Evolutionary conservation across 1,140 invertebrate species (phyloP).

Genomic region (Paramacrobiotus metropolitanus): DNA sequence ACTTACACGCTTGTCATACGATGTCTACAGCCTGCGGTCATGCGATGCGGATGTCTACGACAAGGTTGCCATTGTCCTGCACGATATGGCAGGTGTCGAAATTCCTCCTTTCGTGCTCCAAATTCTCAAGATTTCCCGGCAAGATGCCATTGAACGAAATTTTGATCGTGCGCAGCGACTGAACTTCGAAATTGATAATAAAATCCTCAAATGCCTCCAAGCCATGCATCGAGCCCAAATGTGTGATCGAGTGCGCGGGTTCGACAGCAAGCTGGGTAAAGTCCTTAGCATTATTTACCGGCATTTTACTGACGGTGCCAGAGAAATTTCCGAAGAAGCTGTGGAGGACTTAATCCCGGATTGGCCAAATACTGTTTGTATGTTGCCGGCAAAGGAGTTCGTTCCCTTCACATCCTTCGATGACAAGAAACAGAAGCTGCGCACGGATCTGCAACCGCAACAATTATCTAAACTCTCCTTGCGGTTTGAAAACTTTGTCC

Average conservation of each 20-base stretch:
- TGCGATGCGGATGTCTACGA: neutral
- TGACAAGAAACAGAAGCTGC: neutral
- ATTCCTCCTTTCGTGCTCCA: neutral
- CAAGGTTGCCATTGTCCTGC: neutral
- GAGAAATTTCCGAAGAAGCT: neutral
- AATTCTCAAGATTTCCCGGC: neutral
- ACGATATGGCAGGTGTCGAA: neutral
- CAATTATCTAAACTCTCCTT: neutral
- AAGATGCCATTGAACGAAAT: neutral
- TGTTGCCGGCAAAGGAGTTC: neutral
- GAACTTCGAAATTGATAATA: slow-evolving; percentile 1
- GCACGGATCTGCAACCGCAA: neutral
- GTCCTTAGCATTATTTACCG: neutral
- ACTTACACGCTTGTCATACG: neutral
- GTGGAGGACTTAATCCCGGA: neutral
- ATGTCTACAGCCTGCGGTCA: slow-evolving; percentile 1
- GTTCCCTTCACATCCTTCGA: neutral
- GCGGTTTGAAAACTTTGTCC: neutral
- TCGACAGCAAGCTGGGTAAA: neutral
- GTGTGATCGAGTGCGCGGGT: neutral
- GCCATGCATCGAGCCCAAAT: neutral
- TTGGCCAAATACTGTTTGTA: neutral
- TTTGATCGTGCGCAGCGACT: neutral
- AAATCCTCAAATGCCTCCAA: neutral
- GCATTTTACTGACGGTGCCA: neutral